These are phyloP conservation scores for Mesoligia furuncula DNA, from an alignment of 2,888 invertebrate genomes.

Conservation along the genomic window DNA sequence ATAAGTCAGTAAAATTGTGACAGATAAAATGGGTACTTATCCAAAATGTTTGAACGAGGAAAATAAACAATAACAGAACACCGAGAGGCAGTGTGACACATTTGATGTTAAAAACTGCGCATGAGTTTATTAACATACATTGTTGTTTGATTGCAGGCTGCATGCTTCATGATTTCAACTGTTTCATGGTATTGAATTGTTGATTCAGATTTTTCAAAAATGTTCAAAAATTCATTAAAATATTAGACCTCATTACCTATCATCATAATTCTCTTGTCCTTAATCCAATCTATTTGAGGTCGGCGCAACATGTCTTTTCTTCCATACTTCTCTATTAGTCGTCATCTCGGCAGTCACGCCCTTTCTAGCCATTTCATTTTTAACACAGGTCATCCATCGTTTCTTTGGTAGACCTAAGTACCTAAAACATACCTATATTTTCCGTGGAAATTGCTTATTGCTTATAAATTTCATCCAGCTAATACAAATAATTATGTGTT, in stretches of 20 bases:
- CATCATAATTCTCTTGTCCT: not conserved
- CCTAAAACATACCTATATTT: not conserved
- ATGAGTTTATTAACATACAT: constrained; percentile 28
- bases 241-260: not conserved
- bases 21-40: constrained; percentile 8
- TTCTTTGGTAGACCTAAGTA: not conserved
- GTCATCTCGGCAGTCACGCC: too few relatives aligned
- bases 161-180: constrained; percentile 20
- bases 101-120: constrained; percentile 28
- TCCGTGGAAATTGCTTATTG: not conserved
- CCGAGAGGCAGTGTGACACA: constrained; percentile 23
- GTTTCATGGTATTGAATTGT: not conserved
- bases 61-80: constrained; percentile 33
- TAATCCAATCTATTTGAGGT: not conserved
- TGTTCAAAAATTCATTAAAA: not conserved
- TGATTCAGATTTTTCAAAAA: not conserved
- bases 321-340: not conserved
- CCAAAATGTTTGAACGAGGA: constrained; percentile 29
- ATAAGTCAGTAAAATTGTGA: constrained; percentile 43
- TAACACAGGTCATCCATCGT: not conserved
- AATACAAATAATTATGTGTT: not conserved
- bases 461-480: not conserved
- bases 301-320: not conserved
- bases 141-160: constrained; percentile 19
- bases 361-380: not conserved